Percentiles rank a stretch among this genome's conserved stretches.
Conservation (phyloP, 30 jellyfish, hydroid and myxozoan genomes). For the Pseudorhiza aurosa region DNA sequence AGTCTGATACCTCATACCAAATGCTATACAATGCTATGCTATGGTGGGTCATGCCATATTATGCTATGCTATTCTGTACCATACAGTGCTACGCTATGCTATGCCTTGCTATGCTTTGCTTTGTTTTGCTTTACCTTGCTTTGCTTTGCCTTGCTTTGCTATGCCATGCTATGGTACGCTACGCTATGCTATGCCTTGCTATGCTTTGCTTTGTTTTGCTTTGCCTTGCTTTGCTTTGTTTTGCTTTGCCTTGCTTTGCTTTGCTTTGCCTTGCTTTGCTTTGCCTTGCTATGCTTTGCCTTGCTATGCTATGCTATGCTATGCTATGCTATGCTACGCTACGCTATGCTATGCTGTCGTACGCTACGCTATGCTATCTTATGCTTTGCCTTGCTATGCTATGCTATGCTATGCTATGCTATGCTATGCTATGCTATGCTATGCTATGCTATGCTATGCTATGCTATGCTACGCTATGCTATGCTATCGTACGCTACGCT, state of each 20-base stretch:
- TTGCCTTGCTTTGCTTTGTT: not conserved
- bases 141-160: not conserved
- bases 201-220: not conserved
- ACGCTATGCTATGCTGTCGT: not conserved
- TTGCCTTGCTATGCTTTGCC: constrained; percentile 13
- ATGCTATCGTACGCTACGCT: not conserved
- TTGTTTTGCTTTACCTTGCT: not conserved
- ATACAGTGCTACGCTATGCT: constrained; percentile 3
- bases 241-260: constrained; percentile 8
- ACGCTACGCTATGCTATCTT: not conserved
- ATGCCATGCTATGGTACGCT: not conserved
- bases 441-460: constrained; percentile 1
- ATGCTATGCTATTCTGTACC: not conserved
- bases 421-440: not conserved
- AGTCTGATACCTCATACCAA: too few species aligned
- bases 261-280: constrained; percentile 8
- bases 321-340: not conserved
- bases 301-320: not conserved
- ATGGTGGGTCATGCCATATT: too few species aligned
- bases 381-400: not conserved
- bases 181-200: not conserved
- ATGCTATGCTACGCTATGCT: not conserved
- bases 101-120: not conserved
- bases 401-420: not conserved
- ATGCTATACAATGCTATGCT: too few species aligned